Conservation (phyloP, 2,888 invertebrate species). For the Keiferia lycopersicella region DNA sequence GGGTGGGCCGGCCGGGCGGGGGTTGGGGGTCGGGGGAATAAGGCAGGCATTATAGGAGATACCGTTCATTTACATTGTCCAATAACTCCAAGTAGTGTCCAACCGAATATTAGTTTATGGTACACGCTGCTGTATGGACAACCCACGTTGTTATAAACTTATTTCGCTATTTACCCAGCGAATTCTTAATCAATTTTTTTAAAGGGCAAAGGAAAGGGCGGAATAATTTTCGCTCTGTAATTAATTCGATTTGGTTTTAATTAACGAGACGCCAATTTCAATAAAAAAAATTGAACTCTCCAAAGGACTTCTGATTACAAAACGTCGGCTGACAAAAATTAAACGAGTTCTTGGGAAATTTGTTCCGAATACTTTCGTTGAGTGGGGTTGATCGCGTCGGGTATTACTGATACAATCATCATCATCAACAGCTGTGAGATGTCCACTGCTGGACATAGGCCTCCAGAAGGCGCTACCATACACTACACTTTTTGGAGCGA, state of each 20-base stretch:
- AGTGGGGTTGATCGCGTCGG: constrained; percentile 27
- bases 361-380: constrained; percentile 24
- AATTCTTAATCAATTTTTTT: constrained; percentile 48
- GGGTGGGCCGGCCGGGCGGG: constrained; percentile 52
- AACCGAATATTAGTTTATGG: constrained; percentile 79
- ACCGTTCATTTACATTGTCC: constrained; percentile 83
- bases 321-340: constrained; percentile 51
- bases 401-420: neutral
- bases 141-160: constrained; percentile 21
- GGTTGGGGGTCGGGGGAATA: constrained; percentile 70
- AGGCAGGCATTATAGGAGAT: constrained; percentile 81
- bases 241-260: constrained; percentile 78
- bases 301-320: constrained; percentile 70
- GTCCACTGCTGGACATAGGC: no score
- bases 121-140: constrained; percentile 54
- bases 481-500: no score
- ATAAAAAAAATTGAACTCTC: constrained; percentile 66
- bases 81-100: constrained; percentile 82
- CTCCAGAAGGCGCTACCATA: no score
- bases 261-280: constrained; percentile 75
- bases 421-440: no score
- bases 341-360: constrained; percentile 43
- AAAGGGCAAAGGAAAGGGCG: constrained; percentile 49
- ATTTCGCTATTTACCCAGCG: constrained; percentile 34
- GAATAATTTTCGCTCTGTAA: constrained; percentile 67